Conservation (phyloP, 2,888 invertebrate genomes). For the Liopterus haemorrhoidalis region DNA sequence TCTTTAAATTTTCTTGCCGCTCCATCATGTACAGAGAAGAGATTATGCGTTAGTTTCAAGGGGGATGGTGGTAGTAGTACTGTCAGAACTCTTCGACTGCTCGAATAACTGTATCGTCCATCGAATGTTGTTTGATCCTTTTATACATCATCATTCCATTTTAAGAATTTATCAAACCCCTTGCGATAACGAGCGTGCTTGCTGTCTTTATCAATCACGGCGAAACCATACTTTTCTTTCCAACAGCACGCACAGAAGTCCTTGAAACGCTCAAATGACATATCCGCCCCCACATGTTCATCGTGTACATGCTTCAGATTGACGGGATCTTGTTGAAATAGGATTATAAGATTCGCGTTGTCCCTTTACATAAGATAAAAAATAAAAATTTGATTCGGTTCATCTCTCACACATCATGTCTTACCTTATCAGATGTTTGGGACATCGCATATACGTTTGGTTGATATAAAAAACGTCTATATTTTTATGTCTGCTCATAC, state of each 20-base stretch:
- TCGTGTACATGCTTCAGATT: conserved; percentile 34
- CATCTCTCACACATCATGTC: too few relatives aligned
- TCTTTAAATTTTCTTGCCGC: too few relatives aligned
- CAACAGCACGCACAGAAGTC: conserved; percentile 16
- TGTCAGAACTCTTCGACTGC: too few relatives aligned
- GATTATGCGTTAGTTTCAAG: too few relatives aligned
- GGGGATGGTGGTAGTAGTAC: too few relatives aligned
- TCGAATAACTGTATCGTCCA: too few relatives aligned
- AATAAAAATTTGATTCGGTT: too few relatives aligned
- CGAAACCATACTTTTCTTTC: conserved; percentile 12
- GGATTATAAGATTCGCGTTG: conserved; percentile 36
- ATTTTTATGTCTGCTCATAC: conserved; percentile 3
- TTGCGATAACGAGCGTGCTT: conserved; percentile 26
- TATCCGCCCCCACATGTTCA: conserved; percentile 20
- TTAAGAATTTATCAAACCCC: conserved; percentile 4
- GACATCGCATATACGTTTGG: conserved; percentile 33
- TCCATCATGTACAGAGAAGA: too few relatives aligned
- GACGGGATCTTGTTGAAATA: conserved; percentile 37
- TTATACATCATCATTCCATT: too few relatives aligned
- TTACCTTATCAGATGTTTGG: conserved; percentile 38
- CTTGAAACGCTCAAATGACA: conserved; percentile 19
- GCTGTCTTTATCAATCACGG: conserved; percentile 29
- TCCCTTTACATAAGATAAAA: too few relatives aligned
- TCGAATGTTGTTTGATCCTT: too few relatives aligned
- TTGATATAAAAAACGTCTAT: conserved; percentile 3